phyloP scores from a whole-genome alignment of 1,140 invertebrate species.

The Gonioctena quinquepunctata region DNA sequence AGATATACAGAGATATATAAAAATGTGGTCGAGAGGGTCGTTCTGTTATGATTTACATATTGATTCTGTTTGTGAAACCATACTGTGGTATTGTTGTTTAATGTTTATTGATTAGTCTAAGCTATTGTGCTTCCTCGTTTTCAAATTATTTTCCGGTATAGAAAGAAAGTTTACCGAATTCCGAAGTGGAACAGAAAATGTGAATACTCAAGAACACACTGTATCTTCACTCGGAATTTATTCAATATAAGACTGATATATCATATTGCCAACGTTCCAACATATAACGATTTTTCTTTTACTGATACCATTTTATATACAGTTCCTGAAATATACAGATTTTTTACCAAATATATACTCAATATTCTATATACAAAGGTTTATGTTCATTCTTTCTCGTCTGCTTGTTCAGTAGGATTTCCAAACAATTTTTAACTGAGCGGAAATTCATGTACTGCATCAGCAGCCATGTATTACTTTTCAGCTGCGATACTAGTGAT shows the following conservation, averaged over 20 bases:
- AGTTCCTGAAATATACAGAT: conserved; percentile 55
- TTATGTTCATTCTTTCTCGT: conserved; percentile 34
- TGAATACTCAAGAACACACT: conserved; percentile 13
- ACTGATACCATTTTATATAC: conserved; percentile 44
- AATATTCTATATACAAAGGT: conserved; percentile 50
- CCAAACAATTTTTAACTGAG: neutral
- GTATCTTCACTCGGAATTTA: conserved; percentile 31
- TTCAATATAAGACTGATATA: conserved; percentile 54
- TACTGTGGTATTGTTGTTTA: conserved; percentile 25
- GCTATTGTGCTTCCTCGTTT: conserved; percentile 50
- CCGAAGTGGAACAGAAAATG: conserved; percentile 17
- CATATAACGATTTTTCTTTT: conserved; percentile 46
- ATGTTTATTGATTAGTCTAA: conserved; percentile 33
- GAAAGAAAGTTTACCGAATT: conserved; percentile 33
- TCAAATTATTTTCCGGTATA: conserved; percentile 28
- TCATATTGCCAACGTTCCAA: conserved; percentile 55
- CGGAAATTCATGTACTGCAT: neutral
- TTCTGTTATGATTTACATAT: conserved; percentile 23
- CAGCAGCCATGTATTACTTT: neutral
- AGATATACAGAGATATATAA: conserved; percentile 6
- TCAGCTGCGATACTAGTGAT: conserved; percentile 53
- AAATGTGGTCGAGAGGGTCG: neutral
- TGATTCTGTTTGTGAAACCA: conserved; percentile 27
- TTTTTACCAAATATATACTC: conserved; percentile 53
- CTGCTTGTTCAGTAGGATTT: neutral